Base-by-base conservation (phyloP, 2,888 invertebrate species). In the Trichogramma dendrolimi region DNA sequence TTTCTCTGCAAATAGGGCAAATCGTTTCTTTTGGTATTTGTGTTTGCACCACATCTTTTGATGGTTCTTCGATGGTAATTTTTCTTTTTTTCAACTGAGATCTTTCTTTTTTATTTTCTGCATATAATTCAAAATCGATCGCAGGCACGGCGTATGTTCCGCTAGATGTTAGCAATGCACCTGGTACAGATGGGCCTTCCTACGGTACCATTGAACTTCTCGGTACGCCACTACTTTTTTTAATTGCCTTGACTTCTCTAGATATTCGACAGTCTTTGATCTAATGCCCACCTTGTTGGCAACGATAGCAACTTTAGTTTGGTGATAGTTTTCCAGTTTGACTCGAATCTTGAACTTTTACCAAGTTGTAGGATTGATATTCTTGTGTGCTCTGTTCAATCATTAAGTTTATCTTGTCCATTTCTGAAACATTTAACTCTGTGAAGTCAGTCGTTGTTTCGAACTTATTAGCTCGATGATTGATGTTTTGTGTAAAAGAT, bases 321-420 rank as follows among this genome's bases (percentile, higher is more conserved):
- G 89, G 80, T 59, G 96, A 96, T 38, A 96, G 93, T 71, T 89
- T 87, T 41, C 96, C 96, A 71, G 89, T 86, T 82, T 94, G 94
- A 79, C 90, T 90, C 57, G 92, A 90, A 62, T 92, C 92, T 74
- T 91, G 88, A 75, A 93, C 89, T 82, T 91, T 92, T 79, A 90
- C 86, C 80, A 95, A 96, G 78, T 95, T 96, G 79, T 63, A 92
- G 67, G 96, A 94, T 81, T 96, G 95, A 83, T 97, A 99, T 77
- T 96, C 96, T 78, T 91, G 90, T 44, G 96, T 96, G 42, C 97
- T 96, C 79, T 97, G 96, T 67, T 91, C 87, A 87, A 97, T 96
- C 94, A 98, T 96, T 66, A 95, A 95, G 79, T 90, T 90, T 73
- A 99, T 96, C 82, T 97, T 97, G 76, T 99, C 97, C 76, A 95